Evolutionary conservation across 1,140 invertebrate species (phyloP).

Genomic region (Phthorimaea operculella): DNA sequence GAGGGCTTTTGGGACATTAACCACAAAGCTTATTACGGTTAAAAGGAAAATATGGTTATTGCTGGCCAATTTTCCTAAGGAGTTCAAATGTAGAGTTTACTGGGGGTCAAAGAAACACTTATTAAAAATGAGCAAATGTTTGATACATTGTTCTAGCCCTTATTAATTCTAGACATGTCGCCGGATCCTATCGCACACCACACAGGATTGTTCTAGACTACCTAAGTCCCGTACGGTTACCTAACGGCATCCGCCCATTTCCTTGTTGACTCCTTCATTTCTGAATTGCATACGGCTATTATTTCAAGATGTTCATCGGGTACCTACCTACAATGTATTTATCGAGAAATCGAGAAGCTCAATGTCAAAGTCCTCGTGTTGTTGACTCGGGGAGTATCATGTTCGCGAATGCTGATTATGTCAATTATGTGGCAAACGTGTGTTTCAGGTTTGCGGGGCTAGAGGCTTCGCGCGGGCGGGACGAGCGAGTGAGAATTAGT

Average conservation of each 20-base stretch:
- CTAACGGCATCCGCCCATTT: slow-evolving; percentile 58
- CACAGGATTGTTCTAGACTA: slow-evolving; percentile 60
- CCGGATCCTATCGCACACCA: slow-evolving; percentile 44
- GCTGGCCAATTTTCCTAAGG: no score
- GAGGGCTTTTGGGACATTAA: not conserved
- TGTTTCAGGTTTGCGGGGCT: not conserved
- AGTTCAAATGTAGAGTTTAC: no score
- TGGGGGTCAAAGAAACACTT: no score
- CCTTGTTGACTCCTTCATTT: slow-evolving; percentile 50
- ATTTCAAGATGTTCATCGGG: not conserved
- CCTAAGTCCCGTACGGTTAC: slow-evolving; percentile 53
- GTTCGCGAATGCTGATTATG: not conserved
- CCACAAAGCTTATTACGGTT: not conserved
- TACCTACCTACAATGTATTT: not conserved
- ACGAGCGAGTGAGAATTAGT: slow-evolving; percentile 24
- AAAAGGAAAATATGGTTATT: no score
- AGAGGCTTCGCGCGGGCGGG: slow-evolving; percentile 4
- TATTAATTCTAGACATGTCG: slow-evolving; percentile 63
- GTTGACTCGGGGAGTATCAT: not conserved
- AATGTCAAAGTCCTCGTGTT: not conserved
- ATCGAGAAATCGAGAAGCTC: not conserved
- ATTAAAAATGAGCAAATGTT: no score
- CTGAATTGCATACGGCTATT: not conserved
- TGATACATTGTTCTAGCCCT: slow-evolving; percentile 16
- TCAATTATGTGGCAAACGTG: not conserved